Evolutionary conservation across 2,113 vertebrate genomes (phyloP).

Genomic region (Mystacornis crossleyi): DNA sequence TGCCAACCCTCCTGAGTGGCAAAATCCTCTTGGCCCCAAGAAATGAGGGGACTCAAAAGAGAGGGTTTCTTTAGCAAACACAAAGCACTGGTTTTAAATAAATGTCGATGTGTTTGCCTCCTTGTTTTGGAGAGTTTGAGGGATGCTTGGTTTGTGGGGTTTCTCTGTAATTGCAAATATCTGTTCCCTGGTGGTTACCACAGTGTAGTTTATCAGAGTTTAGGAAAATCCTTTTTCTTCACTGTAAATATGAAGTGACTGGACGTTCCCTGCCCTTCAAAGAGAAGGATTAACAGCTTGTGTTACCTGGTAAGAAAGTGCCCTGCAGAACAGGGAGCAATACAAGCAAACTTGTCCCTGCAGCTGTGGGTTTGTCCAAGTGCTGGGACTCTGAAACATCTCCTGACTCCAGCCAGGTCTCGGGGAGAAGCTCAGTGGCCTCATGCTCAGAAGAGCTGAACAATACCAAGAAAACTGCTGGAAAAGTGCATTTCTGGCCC

Average conservation of each 20-base stretch:
- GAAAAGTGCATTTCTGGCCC: neutral
- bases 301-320: neutral
- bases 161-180: neutral
- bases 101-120: neutral
- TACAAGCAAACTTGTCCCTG: neutral
- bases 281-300: neutral
- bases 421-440: fast-evolving
- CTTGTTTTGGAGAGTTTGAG: neutral
- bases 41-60: neutral
- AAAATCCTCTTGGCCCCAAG: neutral
- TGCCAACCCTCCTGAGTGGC: neutral
- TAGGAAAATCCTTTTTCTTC: neutral
- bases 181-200: neutral
- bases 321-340: neutral
- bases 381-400: neutral
- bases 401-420: neutral
- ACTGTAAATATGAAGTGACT: neutral
- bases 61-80: neutral
- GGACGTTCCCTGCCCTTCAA: neutral
- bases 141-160: neutral
- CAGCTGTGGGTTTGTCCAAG: neutral
- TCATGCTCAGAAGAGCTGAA: neutral
- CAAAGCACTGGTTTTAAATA: neutral
- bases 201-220: neutral
- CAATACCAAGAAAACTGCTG: neutral